Conservation (phyloP, 2,113 vertebrate species). For the Chaenogobius annularis region DNA sequence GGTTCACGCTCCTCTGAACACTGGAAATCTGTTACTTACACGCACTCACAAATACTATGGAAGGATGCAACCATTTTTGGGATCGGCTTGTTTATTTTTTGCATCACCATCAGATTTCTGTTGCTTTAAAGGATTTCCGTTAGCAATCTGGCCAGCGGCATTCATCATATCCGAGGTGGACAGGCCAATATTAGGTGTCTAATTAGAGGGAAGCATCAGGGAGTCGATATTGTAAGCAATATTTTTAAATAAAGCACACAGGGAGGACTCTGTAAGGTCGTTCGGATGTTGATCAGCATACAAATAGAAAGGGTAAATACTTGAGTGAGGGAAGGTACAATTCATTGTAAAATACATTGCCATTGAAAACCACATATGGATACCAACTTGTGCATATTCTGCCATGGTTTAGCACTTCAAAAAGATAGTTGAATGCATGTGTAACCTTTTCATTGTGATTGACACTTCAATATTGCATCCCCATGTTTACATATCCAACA, state of each 20-base stretch:
- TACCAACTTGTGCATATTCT: no score
- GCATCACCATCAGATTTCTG: slow-evolving; percentile 2
- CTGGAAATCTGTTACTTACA: slow-evolving; percentile 29
- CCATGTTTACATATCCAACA: neutral
- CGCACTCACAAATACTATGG: neutral
- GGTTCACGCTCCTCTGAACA: slow-evolving; percentile 30
- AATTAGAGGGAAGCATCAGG: slow-evolving; percentile 17
- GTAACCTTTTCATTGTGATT: neutral
- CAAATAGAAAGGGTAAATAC: neutral
- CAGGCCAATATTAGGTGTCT: neutral
- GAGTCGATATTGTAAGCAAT: neutral
- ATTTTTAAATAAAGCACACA: slow-evolving; percentile 16
- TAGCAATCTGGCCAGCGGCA: neutral
- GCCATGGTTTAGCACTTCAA: no score
- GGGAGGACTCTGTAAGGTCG: neutral
- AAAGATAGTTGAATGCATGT: neutral
- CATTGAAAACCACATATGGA: no score
- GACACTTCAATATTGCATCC: neutral
- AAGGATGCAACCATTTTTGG: slow-evolving; percentile 15
- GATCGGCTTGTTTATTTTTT: slow-evolving; percentile 4
- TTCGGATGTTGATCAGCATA: neutral
- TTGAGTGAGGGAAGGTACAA: neutral
- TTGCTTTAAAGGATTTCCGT: neutral
- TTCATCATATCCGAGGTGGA: slow-evolving; percentile 1
- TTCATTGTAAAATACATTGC: neutral